Evolutionary conservation across 2,888 invertebrate genomes (phyloP).

Genomic region (Cephalotes varians): DNA sequence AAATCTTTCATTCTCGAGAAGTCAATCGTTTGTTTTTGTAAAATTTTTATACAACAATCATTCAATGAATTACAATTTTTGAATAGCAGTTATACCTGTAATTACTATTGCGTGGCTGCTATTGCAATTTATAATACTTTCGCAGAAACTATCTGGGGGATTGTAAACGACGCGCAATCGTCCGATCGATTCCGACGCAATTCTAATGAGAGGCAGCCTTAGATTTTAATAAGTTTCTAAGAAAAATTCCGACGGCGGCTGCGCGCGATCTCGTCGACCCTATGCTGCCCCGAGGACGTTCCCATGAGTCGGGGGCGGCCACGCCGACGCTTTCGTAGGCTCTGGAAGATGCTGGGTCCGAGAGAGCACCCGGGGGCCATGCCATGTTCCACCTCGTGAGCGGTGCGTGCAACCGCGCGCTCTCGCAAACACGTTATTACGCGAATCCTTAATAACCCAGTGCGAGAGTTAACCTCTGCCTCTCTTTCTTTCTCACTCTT

Average conservation of each 20-base stretch:
- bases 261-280: constrained; percentile 49
- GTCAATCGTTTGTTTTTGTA: background rate
- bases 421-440: constrained; percentile 75
- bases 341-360: constrained; percentile 65
- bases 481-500: constrained; percentile 6
- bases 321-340: constrained; percentile 66
- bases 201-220: constrained; percentile 38
- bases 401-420: constrained; percentile 75
- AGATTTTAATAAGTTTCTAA: constrained; percentile 49
- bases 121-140: constrained; percentile 34
- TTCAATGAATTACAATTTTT: background rate
- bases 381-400: constrained; percentile 58
- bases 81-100: background rate
- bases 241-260: constrained; percentile 49
- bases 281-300: constrained; percentile 78
- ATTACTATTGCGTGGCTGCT: background rate
- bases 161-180: constrained; percentile 20
- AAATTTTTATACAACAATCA: background rate
- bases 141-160: constrained; percentile 5
- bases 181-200: constrained; percentile 24
- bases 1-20: background rate
- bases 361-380: constrained; percentile 70
- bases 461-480: constrained; percentile 52
- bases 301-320: constrained; percentile 83
- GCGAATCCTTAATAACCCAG: constrained; percentile 70